These are phyloP conservation scores for Hirundichthys speculiger DNA, from an alignment of 2,113 vertebrate species.

Conservation along the genomic window DNA sequence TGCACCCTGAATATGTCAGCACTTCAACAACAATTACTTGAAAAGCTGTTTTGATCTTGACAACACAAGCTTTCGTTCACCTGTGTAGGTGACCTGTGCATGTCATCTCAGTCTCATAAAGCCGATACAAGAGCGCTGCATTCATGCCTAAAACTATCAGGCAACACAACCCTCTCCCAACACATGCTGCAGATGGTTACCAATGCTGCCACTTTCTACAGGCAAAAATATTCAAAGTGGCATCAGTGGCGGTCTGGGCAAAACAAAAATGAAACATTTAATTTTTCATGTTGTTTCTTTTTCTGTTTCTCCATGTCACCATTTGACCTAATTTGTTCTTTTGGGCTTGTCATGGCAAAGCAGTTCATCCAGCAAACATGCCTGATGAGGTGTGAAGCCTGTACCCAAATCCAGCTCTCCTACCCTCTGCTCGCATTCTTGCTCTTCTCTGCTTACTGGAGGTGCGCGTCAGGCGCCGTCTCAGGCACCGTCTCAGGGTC, in stretches of 20 bases:
- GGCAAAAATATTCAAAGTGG: slow-evolving; percentile 59
- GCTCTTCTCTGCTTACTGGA: slow-evolving; percentile 49
- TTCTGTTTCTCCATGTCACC: slow-evolving; percentile 66
- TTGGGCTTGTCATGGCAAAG: slow-evolving; percentile 74
- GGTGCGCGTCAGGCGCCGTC: slow-evolving; percentile 39
- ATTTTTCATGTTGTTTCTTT: slow-evolving; percentile 63
- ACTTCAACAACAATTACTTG: slow-evolving; percentile 11
- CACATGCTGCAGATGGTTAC: slow-evolving; percentile 57
- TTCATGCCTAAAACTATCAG: slow-evolving; percentile 59
- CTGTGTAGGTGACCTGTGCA: slow-evolving; percentile 39
- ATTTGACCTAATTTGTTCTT: slow-evolving; percentile 79
- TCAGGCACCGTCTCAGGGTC: slow-evolving; percentile 48
- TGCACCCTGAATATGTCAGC: slow-evolving; percentile 45
- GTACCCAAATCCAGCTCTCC: slow-evolving; percentile 65
- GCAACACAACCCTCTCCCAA: slow-evolving; percentile 44
- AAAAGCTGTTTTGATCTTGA: slow-evolving; percentile 29
- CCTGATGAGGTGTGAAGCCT: slow-evolving; percentile 77
- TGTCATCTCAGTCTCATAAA: slow-evolving; percentile 33
- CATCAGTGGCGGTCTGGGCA: slow-evolving; percentile 36
- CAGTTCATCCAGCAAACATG: slow-evolving; percentile 75
- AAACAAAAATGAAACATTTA: slow-evolving; percentile 62
- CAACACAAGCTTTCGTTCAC: slow-evolving; percentile 52
- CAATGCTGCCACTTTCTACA: slow-evolving; percentile 55
- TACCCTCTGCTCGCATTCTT: slow-evolving; percentile 60
- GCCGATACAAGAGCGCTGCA: slow-evolving; percentile 31